Evolutionary conservation across 2,888 invertebrate genomes (phyloP), one percentile per base, ranked within the genome.

Genomic region (Plebejus anna): DNA sequence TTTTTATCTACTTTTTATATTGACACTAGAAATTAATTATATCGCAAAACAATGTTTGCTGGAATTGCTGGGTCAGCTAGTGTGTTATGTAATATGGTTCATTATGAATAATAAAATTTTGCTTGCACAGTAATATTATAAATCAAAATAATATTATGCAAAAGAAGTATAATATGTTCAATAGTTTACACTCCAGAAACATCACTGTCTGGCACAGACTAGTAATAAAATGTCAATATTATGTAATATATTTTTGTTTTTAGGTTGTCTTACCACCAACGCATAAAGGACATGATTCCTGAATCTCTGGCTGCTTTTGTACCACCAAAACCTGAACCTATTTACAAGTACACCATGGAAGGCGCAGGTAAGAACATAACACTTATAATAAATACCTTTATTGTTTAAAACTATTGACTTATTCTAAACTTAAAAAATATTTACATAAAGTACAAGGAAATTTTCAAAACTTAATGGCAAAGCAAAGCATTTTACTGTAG

Each of bases 271-370:
- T 99, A 99, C 89, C 97, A 98, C 88, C 98, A 99, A 88, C 95
- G 99, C 83, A 97, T 99, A 78, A 96, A 96, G 76, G 98, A 99
- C 83, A 97, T 98, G 94, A 96, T 98, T 86, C 99, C 99, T 4
- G 97, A 97, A 83, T 94, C 96, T 0, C 98, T 99, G 90, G 95
- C 96, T 7, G 95, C 96, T 71, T 95, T 99, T 80, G 96, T 99
- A 78, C 99, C 99, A 1, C 92, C 95, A 32, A 96, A 96, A 86
- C 97, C 99, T 0, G 96, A 97, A 82, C 97, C 98, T 0, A 96
- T 96, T 82, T 99, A 97, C 90, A 99, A 99, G 89, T 99, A 98
- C 87, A 96, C 97, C 5, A 96, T 96, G 85, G 98, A 98, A 87
- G 97, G 97, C 79, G 97, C 98, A 85, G 97, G 98, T 97, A 90